Percentiles rank a stretch among this genome's conserved stretches.
Evolutionary conservation across 2,888 invertebrate species (phyloP).

Genomic region (Julus scanicus): DNA sequence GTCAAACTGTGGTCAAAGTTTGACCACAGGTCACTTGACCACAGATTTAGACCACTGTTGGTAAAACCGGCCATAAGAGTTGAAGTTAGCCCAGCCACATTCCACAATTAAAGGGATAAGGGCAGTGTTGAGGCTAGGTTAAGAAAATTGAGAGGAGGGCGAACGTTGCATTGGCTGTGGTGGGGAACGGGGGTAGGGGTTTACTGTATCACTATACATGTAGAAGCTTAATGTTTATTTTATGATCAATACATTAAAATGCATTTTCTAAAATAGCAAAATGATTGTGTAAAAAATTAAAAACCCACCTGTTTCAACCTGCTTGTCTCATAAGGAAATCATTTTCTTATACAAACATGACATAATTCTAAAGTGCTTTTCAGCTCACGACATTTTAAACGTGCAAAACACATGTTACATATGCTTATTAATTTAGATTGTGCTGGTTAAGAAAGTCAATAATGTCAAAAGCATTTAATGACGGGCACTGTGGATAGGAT

Average conservation of each 20-base stretch:
- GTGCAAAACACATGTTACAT: not conserved
- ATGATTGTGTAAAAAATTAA: not conserved
- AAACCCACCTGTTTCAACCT: not conserved
- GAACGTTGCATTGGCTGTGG: too few relatives aligned
- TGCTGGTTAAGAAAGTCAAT: not conserved
- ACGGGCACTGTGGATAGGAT: not conserved
- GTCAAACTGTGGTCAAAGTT: too few relatives aligned
- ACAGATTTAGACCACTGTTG: too few relatives aligned
- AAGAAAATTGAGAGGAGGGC: too few relatives aligned
- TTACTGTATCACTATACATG: not conserved
- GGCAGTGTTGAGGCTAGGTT: too few relatives aligned
- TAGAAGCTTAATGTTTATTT: not conserved
- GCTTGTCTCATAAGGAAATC: not conserved
- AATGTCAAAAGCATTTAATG: not conserved
- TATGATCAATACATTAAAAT: not conserved
- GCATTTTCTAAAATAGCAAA: not conserved
- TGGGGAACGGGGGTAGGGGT: too few relatives aligned
- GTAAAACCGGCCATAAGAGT: too few relatives aligned
- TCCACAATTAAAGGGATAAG: too few relatives aligned
- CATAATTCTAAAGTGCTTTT: not conserved
- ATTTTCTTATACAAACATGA: not conserved
- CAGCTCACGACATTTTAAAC: not conserved
- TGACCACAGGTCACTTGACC: too few relatives aligned
- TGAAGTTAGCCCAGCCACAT: too few relatives aligned
- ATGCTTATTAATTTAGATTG: not conserved